Percentiles rank a stretch among this genome's conserved stretches.
Evolutionary conservation across 2,888 invertebrate species (phyloP).

Genomic region (Ochropleura plecta): DNA sequence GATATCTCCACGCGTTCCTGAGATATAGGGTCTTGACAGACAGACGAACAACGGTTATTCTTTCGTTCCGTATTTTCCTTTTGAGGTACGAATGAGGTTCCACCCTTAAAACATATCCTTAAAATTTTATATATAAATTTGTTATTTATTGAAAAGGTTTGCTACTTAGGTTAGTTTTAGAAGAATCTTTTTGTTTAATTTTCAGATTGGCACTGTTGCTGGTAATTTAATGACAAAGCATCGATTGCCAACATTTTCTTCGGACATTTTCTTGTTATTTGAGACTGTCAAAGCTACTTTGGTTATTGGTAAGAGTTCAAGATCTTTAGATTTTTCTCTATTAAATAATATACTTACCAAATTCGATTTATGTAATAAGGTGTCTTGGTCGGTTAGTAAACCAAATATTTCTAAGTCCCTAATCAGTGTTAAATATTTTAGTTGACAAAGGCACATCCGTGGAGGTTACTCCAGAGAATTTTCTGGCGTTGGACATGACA

Average conservation of each 20-base stretch:
- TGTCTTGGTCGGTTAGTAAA: neutral
- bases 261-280: constrained; percentile 91
- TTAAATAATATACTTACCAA: neutral
- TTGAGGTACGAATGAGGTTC: too few relatives aligned
- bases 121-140: too few relatives aligned
- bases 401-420: neutral
- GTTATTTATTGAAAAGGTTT: too few relatives aligned
- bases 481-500: constrained; percentile 78
- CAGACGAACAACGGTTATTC: too few relatives aligned
- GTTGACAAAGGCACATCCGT: constrained; percentile 62
- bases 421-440: constrained; percentile 50
- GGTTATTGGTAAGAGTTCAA: constrained; percentile 80
- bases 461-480: constrained; percentile 77
- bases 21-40: too few relatives aligned
- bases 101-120: too few relatives aligned
- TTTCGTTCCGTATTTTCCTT: too few relatives aligned
- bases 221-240: constrained; percentile 93
- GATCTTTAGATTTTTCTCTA: neutral
- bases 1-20: too few relatives aligned
- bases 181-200: neutral
- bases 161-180: too few relatives aligned
- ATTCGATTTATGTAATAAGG: neutral
- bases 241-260: constrained; percentile 91
- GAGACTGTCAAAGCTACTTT: constrained; percentile 89
- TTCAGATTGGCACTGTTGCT: constrained; percentile 91